These are phyloP conservation scores for Mobula hypostoma DNA, from an alignment of 2,113 vertebrate genomes.

Conservation along the genomic window DNA sequence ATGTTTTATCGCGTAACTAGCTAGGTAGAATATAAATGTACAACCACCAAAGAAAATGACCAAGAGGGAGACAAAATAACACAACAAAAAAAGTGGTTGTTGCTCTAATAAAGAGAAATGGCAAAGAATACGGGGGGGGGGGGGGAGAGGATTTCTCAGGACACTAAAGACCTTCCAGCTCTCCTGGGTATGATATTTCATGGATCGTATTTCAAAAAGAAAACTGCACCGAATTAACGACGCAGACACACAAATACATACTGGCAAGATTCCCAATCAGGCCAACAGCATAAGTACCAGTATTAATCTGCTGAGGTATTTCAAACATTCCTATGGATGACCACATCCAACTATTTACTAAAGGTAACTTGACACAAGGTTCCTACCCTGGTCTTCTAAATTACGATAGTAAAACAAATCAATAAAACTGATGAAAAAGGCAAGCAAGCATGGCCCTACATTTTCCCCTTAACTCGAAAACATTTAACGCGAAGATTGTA, in stretches of 20 bases:
- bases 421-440: background rate
- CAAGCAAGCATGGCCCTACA: background rate
- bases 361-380: background rate
- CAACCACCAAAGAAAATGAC: conserved; percentile 46
- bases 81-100: too few species aligned
- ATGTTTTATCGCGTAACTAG: background rate
- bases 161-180: background rate
- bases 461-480: too few species aligned
- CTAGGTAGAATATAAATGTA: background rate
- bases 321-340: background rate
- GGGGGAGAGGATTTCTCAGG: background rate
- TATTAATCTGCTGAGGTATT: background rate
- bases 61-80: conserved; percentile 45
- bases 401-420: background rate
- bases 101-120: background rate
- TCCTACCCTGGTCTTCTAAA: background rate
- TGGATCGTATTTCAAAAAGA: background rate
- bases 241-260: background rate
- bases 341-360: background rate
- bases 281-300: background rate
- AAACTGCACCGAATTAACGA: background rate
- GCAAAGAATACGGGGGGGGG: conserved; percentile 35
- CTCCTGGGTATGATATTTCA: background rate
- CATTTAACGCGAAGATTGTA: background rate
- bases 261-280: background rate